Percentiles rank a stretch among this genome's conserved stretches.
These are phyloP conservation scores for Galendromus occidentalis DNA, from an alignment of 1,140 invertebrate genomes.

Conservation along the genomic window DNA sequence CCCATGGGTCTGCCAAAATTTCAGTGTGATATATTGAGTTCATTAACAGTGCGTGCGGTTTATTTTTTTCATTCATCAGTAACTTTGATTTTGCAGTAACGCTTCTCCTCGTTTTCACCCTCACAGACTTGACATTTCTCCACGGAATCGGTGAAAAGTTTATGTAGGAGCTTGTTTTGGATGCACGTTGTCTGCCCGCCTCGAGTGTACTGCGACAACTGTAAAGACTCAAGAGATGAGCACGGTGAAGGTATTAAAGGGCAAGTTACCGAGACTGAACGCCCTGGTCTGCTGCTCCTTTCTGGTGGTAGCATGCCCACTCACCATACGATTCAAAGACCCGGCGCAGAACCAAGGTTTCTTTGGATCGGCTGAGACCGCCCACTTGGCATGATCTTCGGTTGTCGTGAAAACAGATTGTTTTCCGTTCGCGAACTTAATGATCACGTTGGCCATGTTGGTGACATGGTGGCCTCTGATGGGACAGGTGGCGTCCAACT, in stretches of 20 bases:
- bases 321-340: slow-evolving; percentile 74
- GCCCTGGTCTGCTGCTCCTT: too few species aligned
- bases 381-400: slow-evolving; percentile 81
- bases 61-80: neutral
- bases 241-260: too few species aligned
- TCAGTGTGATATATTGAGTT: too few species aligned
- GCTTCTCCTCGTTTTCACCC: neutral
- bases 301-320: too few species aligned
- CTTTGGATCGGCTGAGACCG: slow-evolving; percentile 39
- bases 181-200: slow-evolving; percentile 63
- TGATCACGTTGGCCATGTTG: slow-evolving; percentile 36
- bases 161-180: slow-evolving; percentile 24
- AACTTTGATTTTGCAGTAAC: neutral
- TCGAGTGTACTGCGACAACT: slow-evolving; percentile 39
- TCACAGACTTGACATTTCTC: slow-evolving; percentile 5
- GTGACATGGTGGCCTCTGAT: slow-evolving; percentile 35
- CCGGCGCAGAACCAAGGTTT: slow-evolving; percentile 60
- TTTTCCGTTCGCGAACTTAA: slow-evolving; percentile 32
- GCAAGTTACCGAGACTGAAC: too few species aligned
- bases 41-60: too few species aligned
- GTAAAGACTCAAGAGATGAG: neutral
- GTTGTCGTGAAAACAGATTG: slow-evolving; percentile 41
- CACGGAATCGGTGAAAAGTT: neutral
- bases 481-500: slow-evolving; percentile 34
- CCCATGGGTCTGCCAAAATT: too few species aligned